A percentile compares a stretch with the other conserved stretches of the same genome.
These are phyloP conservation scores for Columba guinea DNA, from an alignment of 2,797 vertebrate species.

Conservation along the genomic window DNA sequence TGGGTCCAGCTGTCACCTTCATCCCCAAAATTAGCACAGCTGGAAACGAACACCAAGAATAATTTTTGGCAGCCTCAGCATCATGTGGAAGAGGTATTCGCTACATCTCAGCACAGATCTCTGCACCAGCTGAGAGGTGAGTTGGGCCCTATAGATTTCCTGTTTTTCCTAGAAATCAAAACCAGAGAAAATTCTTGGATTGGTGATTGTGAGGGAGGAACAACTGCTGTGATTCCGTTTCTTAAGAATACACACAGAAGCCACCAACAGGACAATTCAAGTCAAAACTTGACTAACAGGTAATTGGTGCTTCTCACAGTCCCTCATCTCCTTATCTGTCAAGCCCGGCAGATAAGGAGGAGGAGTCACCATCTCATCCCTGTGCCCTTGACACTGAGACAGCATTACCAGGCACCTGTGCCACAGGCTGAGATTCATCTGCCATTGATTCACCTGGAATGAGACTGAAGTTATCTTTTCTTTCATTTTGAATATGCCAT, in stretches of 20 bases:
- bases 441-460: background rate
- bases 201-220: background rate
- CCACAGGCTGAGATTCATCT: background rate
- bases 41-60: background rate
- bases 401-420: background rate
- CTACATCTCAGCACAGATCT: background rate
- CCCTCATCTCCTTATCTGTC: background rate
- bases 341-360: background rate
- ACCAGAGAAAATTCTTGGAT: background rate
- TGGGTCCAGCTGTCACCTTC: background rate
- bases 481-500: background rate
- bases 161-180: background rate
- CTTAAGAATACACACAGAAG: background rate
- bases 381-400: background rate
- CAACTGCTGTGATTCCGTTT: rapidly evolving
- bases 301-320: background rate
- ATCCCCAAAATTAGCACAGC: background rate
- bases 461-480: background rate
- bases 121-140: background rate
- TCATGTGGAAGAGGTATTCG: background rate
- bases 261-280: background rate
- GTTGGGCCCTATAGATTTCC: background rate
- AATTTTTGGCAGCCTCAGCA: background rate
- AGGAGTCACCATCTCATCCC: background rate
- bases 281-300: background rate